These are phyloP conservation scores for Bombus waltoni DNA, from an alignment of 1,140 invertebrate species.

Conservation along the genomic window DNA sequence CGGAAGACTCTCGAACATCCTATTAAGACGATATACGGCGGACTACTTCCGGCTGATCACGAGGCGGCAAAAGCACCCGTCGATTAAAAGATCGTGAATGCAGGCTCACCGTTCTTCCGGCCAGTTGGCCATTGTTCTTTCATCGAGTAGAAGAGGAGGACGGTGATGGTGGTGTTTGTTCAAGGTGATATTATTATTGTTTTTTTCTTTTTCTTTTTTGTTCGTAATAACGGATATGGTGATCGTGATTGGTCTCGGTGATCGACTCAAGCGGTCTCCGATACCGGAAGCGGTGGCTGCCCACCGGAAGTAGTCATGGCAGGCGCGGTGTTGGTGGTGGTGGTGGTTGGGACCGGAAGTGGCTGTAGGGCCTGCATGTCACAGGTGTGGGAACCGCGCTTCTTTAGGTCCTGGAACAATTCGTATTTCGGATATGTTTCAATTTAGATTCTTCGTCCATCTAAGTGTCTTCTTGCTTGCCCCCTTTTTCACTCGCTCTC, in stretches of 20 bases:
- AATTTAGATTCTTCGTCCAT: constrained; percentile 63
- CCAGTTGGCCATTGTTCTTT: constrained; percentile 74
- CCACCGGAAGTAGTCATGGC: constrained; percentile 81
- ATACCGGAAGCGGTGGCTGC: constrained; percentile 78
- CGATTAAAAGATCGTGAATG: constrained; percentile 58
- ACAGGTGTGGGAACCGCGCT: constrained; percentile 82
- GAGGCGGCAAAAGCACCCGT: not conserved
- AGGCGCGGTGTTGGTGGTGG: constrained; percentile 76
- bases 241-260: constrained; percentile 66
- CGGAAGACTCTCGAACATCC: not conserved
- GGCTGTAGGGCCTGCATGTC: constrained; percentile 83
- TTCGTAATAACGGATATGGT: constrained; percentile 66
- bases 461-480: constrained; percentile 34
- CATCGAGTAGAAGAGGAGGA: constrained; percentile 74
- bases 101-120: constrained; percentile 79
- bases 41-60: constrained; percentile 42
- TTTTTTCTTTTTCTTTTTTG: constrained; percentile 27
- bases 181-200: constrained; percentile 32
- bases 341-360: constrained; percentile 80
- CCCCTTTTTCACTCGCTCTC: constrained; percentile 35
- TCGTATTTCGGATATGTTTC: constrained; percentile 80
- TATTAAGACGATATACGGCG: not conserved
- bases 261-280: constrained; percentile 81
- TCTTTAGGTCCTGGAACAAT: constrained; percentile 83
- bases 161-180: constrained; percentile 53